Evolutionary conservation across 2,888 invertebrate genomes (phyloP), one percentile per base, ranked within the genome.

Genomic region (Helobdella robusta): DNA sequence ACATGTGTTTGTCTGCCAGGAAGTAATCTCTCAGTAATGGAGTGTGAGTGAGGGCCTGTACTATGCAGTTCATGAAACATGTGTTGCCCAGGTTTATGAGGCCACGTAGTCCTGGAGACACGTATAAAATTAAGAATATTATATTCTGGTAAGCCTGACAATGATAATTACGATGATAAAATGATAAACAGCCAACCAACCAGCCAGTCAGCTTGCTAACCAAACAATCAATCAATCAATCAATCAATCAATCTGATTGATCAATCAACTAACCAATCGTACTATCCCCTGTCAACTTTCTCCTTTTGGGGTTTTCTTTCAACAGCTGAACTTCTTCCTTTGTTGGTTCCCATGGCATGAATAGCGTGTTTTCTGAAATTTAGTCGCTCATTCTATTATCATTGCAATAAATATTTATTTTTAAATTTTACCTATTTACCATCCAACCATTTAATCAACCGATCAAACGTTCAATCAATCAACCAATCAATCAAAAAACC

Each of bases 11-110:
- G 80, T 95, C 70, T 3, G 70, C 63, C 11, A 98, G 84, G 79
- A 98, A 95, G 81, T 91, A 97, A 79, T 97, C 94, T 69, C 95
- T 83, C 64, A 98, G 82, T 46, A 95, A 82, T 1, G 95, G 94
- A 2, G 94, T 95, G 79, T 97, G 95, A 72, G 92, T 91, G 72
- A 98, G 80, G 0, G 92, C 90, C 83, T 92, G 91, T 11, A 97
- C 88, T 74, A 97, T 93, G 77, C 93, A 93, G 81, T 94, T 97
- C 91, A 98, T 93, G 78, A 94, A 98, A 81, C 97, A 98, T 2
- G 97, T 97, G 72, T 92, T 89, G 40, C 97, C 97, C 70, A 98
- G 83, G 81, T 98, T 98, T 74, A 94, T 87, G 66, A 98, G 82
- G 0, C 97, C 97, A 65, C 97, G 84, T 67, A 98, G 82, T 46